phyloP scores from a whole-genome alignment of 53 echinoderm and acorn worm species.

The Holothuria leucospilota region DNA sequence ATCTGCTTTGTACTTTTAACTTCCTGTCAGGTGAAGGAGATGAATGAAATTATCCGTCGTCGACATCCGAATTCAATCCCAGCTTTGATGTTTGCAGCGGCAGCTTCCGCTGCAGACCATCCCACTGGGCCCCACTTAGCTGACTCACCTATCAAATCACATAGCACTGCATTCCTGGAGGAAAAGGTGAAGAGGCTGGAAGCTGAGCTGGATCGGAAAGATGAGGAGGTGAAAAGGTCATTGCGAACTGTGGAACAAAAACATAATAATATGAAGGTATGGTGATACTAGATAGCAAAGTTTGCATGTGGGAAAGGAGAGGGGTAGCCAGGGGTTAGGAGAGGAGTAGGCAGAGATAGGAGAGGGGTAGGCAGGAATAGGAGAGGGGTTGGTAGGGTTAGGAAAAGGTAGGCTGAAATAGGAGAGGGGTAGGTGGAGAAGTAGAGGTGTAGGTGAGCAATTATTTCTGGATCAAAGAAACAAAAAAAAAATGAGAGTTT shows the following conservation, averaged over 20 bases:
- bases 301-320: no score
- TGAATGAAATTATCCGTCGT: constrained; percentile 91
- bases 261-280: constrained; percentile 88
- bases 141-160: constrained; percentile 70
- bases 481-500: no score
- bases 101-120: constrained; percentile 51
- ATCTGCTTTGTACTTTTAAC: no score
- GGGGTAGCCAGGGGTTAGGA: no score
- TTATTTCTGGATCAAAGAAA: no score
- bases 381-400: no score
- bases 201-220: constrained; percentile 86
- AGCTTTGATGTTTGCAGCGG: constrained; percentile 95
- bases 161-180: constrained; percentile 85
- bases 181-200: constrained; percentile 86
- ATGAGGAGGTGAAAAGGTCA: constrained; percentile 78
- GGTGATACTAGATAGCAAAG: no score
- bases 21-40: constrained; percentile 81
- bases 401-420: no score
- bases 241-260: constrained; percentile 91
- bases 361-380: no score
- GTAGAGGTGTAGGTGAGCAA: no score
- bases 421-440: no score
- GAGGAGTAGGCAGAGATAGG: no score
- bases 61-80: constrained; percentile 97
- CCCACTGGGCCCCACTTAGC: constrained; percentile 39